These are phyloP conservation scores for Erinaceus europaeus DNA, from an alignment of 2,113 vertebrate genomes.

Conservation along the genomic window DNA sequence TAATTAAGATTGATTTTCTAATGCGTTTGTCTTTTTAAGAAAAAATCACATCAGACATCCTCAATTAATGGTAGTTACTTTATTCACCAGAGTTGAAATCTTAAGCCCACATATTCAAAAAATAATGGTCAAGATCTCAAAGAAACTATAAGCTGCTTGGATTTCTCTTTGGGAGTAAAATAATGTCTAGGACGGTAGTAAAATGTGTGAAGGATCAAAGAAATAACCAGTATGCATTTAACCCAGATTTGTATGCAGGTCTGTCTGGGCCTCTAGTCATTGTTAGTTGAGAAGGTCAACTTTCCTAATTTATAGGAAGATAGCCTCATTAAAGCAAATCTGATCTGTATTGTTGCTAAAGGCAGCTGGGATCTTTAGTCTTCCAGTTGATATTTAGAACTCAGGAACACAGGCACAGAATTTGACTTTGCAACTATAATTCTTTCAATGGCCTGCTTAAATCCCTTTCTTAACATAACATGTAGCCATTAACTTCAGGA, in stretches of 20 bases:
- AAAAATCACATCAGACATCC: constrained; percentile 9
- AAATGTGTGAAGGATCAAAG: constrained; percentile 46
- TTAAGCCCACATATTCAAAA: background rate
- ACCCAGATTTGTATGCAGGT: background rate
- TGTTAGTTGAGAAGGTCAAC: constrained; percentile 35
- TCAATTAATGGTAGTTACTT: constrained; percentile 26
- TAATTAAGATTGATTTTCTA: constrained; percentile 29
- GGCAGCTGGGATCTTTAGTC: constrained; percentile 9
- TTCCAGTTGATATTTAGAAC: constrained; percentile 46
- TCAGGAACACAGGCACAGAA: constrained; percentile 8
- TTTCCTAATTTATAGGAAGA: constrained; percentile 44
- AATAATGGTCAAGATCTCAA: constrained; percentile 32
- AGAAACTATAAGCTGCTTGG: constrained; percentile 29
- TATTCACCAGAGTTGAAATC: constrained; percentile 11
- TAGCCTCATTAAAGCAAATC: constrained; percentile 44
- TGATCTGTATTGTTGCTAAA: constrained; percentile 35
- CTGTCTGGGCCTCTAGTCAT: background rate
- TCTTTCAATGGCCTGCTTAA: constrained; percentile 12
- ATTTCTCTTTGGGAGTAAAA: constrained; percentile 29
- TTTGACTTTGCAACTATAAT: constrained; percentile 40
- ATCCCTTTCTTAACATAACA: constrained; percentile 43
- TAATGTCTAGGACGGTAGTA: constrained; percentile 15
- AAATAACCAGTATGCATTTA: constrained; percentile 55
- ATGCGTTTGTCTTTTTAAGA: constrained; percentile 46
- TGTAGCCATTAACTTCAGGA: constrained; percentile 42